Evolutionary conservation across 2,797 vertebrate species (phyloP).

Genomic region (Enteromius afrohamiltoni): DNA sequence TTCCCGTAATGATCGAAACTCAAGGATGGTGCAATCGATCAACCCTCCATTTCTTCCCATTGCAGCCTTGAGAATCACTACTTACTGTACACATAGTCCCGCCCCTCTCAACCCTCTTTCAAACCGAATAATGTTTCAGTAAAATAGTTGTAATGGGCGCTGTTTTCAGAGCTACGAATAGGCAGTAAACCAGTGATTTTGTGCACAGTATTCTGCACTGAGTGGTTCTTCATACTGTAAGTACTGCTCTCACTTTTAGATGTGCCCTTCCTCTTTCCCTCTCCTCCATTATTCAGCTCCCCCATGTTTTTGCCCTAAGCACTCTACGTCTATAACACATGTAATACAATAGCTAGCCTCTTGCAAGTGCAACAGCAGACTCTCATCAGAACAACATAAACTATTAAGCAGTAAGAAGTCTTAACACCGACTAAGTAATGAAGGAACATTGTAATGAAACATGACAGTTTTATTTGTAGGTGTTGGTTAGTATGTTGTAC

Average conservation of each 20-base stretch:
- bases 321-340: conserved; percentile 42
- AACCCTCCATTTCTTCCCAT: conserved; percentile 59
- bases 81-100: conserved; percentile 57
- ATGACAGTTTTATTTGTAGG: neutral
- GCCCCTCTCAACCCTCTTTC: conserved; percentile 1
- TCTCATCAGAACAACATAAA: conserved; percentile 22
- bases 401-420: neutral
- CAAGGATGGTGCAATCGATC: conserved; percentile 66
- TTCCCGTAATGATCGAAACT: conserved; percentile 57
- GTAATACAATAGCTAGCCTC: conserved; percentile 48
- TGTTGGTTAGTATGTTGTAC: neutral
- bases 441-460: neutral
- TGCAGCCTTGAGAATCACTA: conserved; percentile 58
- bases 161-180: conserved; percentile 42
- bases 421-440: neutral
- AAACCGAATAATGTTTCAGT: conserved; percentile 12
- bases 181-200: conserved; percentile 62
- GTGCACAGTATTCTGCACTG: neutral
- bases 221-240: conserved; percentile 39
- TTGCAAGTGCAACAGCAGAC: conserved; percentile 34
- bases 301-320: conserved; percentile 48
- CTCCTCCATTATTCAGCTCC: conserved; percentile 69
- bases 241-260: conserved; percentile 60
- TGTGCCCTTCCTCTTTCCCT: conserved; percentile 41
- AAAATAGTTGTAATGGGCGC: conserved; percentile 11